phyloP scores from a whole-genome alignment of 2,888 invertebrate genomes.

The Nesidiocoris tenuis region DNA sequence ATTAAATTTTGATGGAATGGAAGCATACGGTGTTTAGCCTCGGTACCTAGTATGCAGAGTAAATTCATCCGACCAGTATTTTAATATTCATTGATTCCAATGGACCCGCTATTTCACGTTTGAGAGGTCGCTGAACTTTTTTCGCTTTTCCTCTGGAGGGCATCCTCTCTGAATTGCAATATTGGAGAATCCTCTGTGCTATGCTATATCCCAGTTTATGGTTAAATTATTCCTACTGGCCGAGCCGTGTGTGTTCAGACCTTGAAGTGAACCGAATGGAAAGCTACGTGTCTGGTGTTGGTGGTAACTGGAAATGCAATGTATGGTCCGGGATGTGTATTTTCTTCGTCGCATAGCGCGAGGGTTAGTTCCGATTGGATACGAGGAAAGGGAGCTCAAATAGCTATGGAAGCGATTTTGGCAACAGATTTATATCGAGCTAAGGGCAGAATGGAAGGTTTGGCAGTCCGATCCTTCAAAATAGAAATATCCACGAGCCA shows the following conservation, averaged over 20 bases:
- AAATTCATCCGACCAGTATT: not conserved
- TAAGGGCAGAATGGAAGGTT: not conserved
- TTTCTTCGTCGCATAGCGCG: not conserved
- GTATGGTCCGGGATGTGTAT: not conserved
- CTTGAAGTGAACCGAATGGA: too few relatives aligned
- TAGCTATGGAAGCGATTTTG: not conserved
- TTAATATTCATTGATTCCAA: not conserved
- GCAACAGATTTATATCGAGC: not conserved
- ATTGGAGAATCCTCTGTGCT: not conserved
- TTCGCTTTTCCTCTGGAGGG: not conserved
- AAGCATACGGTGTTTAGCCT: too few relatives aligned
- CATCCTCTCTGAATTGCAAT: not conserved
- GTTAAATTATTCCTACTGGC: not conserved
- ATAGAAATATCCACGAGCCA: not conserved
- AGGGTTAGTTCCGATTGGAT: not conserved
- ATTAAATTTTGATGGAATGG: too few relatives aligned
- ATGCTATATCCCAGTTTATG: not conserved
- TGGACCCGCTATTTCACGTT: not conserved
- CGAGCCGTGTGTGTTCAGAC: not conserved
- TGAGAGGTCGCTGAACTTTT: not conserved
- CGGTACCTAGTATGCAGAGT: too few relatives aligned
- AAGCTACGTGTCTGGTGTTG: not conserved
- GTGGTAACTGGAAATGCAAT: not conserved
- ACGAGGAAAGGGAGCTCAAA: not conserved
- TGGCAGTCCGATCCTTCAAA: not conserved